Conservation (phyloP, 2,888 invertebrate genomes). For the Crioceris asparagi region DNA sequence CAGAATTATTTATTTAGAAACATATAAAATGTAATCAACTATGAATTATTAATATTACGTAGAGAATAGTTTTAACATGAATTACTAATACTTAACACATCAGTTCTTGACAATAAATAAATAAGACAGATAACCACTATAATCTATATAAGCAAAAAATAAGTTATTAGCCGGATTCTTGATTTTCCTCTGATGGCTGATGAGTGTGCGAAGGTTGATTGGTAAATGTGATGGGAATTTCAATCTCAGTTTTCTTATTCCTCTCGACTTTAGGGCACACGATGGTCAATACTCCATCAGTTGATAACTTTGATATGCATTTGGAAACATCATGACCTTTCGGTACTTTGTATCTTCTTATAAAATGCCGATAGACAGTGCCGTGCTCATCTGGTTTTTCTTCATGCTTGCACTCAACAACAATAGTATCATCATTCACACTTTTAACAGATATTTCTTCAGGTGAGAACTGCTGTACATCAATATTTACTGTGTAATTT, state of each 20-base stretch:
- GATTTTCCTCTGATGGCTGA: not conserved
- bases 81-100: no score
- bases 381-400: constrained; percentile 64
- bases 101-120: no score
- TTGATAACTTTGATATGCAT: constrained; percentile 62
- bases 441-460: constrained; percentile 67
- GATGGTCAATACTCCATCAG: constrained; percentile 61
- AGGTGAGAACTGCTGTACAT: constrained; percentile 48
- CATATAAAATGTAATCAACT: no score
- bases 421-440: constrained; percentile 52
- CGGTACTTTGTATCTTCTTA: constrained; percentile 61
- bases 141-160: no score
- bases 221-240: constrained; percentile 33
- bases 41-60: no score
- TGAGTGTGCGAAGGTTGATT: constrained; percentile 7
- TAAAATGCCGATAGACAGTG: constrained; percentile 52
- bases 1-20: no score
- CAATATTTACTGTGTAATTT: constrained; percentile 27
- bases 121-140: no score
- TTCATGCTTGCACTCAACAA: constrained; percentile 67
- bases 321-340: constrained; percentile 60
- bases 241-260: constrained; percentile 31
- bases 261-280: constrained; percentile 47
- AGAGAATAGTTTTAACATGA: no score
- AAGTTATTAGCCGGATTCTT: no score